Evolutionary conservation across 2,888 invertebrate genomes (phyloP).

Genomic region (Oxytorus armatus): DNA sequence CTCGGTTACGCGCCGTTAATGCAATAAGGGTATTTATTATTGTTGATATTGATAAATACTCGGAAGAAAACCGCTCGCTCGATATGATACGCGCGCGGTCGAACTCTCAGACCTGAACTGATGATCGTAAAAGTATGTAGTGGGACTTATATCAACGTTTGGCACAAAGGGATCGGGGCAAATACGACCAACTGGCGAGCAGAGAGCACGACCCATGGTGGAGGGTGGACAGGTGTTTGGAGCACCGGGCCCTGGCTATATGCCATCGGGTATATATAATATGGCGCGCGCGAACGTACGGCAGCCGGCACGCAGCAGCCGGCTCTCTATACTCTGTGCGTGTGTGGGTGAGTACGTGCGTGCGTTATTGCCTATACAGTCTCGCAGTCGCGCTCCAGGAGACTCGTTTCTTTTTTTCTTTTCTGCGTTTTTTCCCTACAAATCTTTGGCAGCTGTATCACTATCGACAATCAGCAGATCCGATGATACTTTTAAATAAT

Average conservation of each 20-base stretch:
- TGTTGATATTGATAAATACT: not conserved
- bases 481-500: conserved; percentile 18
- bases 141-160: conserved; percentile 79
- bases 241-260: conserved; percentile 75
- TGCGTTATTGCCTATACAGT: conserved; percentile 51
- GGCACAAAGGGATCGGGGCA: conserved; percentile 72
- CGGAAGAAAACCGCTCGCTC: not conserved
- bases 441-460: conserved; percentile 40
- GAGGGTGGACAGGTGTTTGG: conserved; percentile 81
- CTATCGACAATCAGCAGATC: conserved; percentile 24
- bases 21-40: not conserved
- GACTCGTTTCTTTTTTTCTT: conserved; percentile 39
- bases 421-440: conserved; percentile 9
- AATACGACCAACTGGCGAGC: conserved; percentile 68
- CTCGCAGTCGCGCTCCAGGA: conserved; percentile 10
- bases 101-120: conserved; percentile 72
- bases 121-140: conserved; percentile 70
- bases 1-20: not conserved
- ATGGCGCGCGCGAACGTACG: conserved; percentile 48
- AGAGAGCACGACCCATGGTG: conserved; percentile 61
- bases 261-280: conserved; percentile 77
- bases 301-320: conserved; percentile 67
- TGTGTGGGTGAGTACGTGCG: conserved; percentile 34
- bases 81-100: not conserved
- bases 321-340: conserved; percentile 52